These are phyloP conservation scores for Cynaeus angustus DNA, from an alignment of 2,888 invertebrate genomes.

Conservation along the genomic window DNA sequence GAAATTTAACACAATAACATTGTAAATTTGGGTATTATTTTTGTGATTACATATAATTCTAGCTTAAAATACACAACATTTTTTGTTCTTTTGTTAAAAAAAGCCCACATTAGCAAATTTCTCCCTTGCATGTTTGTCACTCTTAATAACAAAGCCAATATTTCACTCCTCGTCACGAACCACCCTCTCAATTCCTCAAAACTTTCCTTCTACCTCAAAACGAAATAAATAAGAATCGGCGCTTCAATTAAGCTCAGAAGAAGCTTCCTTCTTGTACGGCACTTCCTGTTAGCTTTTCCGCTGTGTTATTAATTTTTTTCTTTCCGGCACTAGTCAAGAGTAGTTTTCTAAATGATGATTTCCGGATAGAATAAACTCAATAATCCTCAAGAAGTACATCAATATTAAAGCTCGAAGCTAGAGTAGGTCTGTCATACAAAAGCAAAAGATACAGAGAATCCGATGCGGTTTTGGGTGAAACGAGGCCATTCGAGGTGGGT, in stretches of 20 bases:
- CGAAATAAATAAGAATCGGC: background rate
- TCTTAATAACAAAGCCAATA: too few species aligned
- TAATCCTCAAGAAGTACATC: slow-evolving; percentile 15
- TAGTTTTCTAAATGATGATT: background rate
- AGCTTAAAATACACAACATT: too few species aligned
- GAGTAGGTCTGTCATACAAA: slow-evolving; percentile 12
- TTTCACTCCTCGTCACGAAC: too few species aligned
- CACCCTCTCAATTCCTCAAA: too few species aligned
- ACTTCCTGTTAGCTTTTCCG: too few species aligned
- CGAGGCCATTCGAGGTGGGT: slow-evolving; percentile 21
- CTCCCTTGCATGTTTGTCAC: too few species aligned
- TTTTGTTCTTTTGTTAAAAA: too few species aligned
- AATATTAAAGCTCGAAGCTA: slow-evolving; percentile 21
- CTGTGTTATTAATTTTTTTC: slow-evolving; percentile 15
- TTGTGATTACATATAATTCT: too few species aligned
- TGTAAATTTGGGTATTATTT: too few species aligned
- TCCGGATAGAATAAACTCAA: slow-evolving; percentile 6
- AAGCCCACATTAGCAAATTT: too few species aligned
- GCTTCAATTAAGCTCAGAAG: background rate
- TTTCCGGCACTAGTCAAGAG: background rate
- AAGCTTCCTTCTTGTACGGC: background rate
- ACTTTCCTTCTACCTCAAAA: too few species aligned
- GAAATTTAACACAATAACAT: too few species aligned
- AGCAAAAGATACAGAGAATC: slow-evolving; percentile 8
- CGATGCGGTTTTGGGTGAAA: slow-evolving; percentile 17